Evolutionary conservation across 2,888 invertebrate species (phyloP).

Genomic region (Aproaerema taeniolella): DNA sequence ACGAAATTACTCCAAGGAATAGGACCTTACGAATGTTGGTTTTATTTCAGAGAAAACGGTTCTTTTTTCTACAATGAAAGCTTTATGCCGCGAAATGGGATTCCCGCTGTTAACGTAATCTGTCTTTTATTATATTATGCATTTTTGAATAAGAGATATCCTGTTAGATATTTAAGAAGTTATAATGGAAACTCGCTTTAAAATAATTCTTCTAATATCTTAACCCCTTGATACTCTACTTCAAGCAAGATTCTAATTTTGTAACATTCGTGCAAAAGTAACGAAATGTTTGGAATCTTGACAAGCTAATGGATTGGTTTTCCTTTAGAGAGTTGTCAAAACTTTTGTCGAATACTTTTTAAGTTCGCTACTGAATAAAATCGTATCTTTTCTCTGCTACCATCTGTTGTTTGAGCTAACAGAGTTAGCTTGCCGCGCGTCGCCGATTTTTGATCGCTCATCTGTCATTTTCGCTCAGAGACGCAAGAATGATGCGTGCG

Average conservation of each 20-base stretch:
- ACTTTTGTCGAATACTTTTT: too few relatives aligned
- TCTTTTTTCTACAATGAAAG: conserved; percentile 57
- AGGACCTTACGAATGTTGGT: conserved; percentile 55
- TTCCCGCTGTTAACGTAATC: conserved; percentile 57
- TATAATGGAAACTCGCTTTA: too few relatives aligned
- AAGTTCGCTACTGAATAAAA: too few relatives aligned
- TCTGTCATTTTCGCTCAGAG: conserved; percentile 27
- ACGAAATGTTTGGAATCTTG: too few relatives aligned
- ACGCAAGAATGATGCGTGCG: conserved; percentile 36
- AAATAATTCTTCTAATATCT: too few relatives aligned
- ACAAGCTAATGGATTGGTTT: too few relatives aligned
- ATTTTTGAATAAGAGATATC: conserved; percentile 33
- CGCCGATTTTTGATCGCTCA: conserved; percentile 16
- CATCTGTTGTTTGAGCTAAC: conserved; percentile 17
- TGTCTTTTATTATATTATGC: conserved; percentile 48
- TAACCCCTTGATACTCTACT: too few relatives aligned
- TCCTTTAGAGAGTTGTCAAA: too few relatives aligned
- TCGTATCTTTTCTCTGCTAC: not conserved
- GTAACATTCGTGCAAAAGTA: too few relatives aligned
- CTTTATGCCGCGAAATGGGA: conserved; percentile 58
- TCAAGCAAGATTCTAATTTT: too few relatives aligned
- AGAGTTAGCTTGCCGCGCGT: conserved; percentile 22
- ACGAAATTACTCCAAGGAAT: conserved; percentile 74
- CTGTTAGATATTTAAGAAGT: too few relatives aligned
- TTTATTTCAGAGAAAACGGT: conserved; percentile 52